Conservation (phyloP, 1,140 invertebrate species). For the Elymnias hypermnestra region DNA sequence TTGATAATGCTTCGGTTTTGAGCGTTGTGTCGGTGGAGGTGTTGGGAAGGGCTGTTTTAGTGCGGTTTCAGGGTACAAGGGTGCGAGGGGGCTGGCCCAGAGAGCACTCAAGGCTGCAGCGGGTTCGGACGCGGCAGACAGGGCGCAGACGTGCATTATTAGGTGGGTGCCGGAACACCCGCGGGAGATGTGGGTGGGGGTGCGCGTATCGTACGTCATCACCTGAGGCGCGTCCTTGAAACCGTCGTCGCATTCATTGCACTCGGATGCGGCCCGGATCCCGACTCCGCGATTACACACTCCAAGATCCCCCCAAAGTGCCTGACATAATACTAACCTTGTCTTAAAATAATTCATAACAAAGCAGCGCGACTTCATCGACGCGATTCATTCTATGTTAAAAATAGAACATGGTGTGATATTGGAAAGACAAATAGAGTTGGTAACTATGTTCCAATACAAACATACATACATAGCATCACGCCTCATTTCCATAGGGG, state of each 20-base stretch:
- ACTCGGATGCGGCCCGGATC: slow-evolving; percentile 68
- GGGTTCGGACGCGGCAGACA: slow-evolving; percentile 70
- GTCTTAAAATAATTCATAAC: slow-evolving; percentile 1
- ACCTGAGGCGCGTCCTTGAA: slow-evolving; percentile 74
- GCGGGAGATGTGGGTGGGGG: slow-evolving; percentile 57
- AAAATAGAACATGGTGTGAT: too few species aligned
- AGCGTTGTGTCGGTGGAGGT: slow-evolving; percentile 14
- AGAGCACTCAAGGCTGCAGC: slow-evolving; percentile 68
- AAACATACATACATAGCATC: too few species aligned
- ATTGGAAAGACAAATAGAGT: too few species aligned
- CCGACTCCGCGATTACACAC: slow-evolving; percentile 50
- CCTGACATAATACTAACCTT: slow-evolving; percentile 20
- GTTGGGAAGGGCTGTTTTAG: slow-evolving; percentile 21
- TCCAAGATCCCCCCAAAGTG: slow-evolving; percentile 34
- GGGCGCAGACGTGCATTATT: slow-evolving; percentile 76
- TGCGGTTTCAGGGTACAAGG: slow-evolving; percentile 28
- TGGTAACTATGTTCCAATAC: too few species aligned
- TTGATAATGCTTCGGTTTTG: too few species aligned
- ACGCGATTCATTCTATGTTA: background rate
- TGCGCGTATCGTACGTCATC: slow-evolving; percentile 72
- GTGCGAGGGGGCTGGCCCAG: slow-evolving; percentile 36
- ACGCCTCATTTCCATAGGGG: too few species aligned
- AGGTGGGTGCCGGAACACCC: slow-evolving; percentile 72
- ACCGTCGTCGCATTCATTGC: slow-evolving; percentile 73
- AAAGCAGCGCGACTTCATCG: background rate